Base-by-base conservation (phyloP, 1,140 invertebrate genomes). In the Drosophila obscura region DNA sequence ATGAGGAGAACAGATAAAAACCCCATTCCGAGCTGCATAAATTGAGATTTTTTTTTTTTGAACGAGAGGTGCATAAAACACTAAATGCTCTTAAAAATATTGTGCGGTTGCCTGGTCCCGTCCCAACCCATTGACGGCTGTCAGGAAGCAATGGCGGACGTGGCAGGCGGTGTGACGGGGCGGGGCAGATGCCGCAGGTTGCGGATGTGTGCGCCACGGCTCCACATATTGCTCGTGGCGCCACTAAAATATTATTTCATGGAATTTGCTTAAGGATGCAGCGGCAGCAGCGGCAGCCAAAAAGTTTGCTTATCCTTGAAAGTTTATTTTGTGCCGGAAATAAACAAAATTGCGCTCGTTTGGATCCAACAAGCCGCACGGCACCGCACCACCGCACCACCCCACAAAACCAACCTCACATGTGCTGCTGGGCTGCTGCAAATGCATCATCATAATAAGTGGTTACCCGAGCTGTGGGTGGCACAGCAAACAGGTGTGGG, bases 191-290 rank as follows among this genome's bases (percentile, higher is more conserved):
- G 53, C 48, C 43, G 28, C 44, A 51, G 45, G 49, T 9, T 60
- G 31, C 67, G 67, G 67, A 77, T 84, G 82, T 87, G 73, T 57
- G 74, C 59, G 53, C 61, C 83, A 66, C 69, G 83, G 69, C 78
- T 88, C 76, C 78, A 79, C 75, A 82, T 88, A 88, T 87, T 77
- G 83, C 83, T 79, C 79, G 67, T 66, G 83, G 83, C 83, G 64
- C 78, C 78, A 85, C 83, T 89, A 88, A 88, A 88, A 88, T 89
- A 88, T 88, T 88, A 88, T 88, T 88, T 89, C 72, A 88, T 83
- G 64, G 88, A 88, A 88, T 88, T 88, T 88, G 79, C 83, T 88
- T 88, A 83, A 88, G 83, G 83, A 83, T 88, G 83, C 75, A 77
- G 60, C 69, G 59, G 69, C 73, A 76, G 65, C 72, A 62, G 73